Evolutionary conservation across 2,888 invertebrate genomes (phyloP), one percentile per base, ranked within the genome.

Genomic region (Phymatocera aterrima): DNA sequence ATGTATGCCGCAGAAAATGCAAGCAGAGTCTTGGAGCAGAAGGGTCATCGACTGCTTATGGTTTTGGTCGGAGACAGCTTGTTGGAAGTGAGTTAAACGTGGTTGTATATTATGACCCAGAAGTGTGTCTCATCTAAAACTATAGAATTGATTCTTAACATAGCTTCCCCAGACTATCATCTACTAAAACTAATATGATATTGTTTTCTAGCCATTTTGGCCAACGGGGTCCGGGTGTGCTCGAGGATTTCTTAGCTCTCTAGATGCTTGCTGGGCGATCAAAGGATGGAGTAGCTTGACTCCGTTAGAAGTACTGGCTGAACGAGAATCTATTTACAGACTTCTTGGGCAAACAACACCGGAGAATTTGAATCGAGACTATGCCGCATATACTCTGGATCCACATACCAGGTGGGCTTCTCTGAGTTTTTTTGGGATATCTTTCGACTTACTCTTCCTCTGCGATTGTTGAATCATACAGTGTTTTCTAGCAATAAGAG

Each of bases 181-280:
- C 12, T 40, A 1, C 40, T 46, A 46, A n/a, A 60, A 18, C 8
- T 43, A 21, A 40, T 21, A 46, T 15, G 2, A 21, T 28, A 28
- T 57, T 77, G 2, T 37, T 81, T 91, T 91, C 1, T 85, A 94
- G 93, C 97, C 97, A 0, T 99, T 99, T 91, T 99, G 99, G 99
- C 99, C 99, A 4, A 99, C 98, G 0, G 99, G 99, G 0, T 98
- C 98, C 2, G 99, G 99, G 0, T 98, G 98, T 92, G 99, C 99
- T 0, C 94, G 99, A 78, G 99, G 99, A 15, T 99, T 99, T 91
- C 93, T 99, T 1, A 97, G 98, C 24, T 97, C 97, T 3, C 93
- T 99, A 91, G 99, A 99, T 92, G 96, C 98, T 0, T 97, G 97
- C 15, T 99, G 99, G 98, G 97, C 97, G 81, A 95, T 99, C 79